Percentiles rank a stretch among this genome's conserved stretches.
phyloP scores from a whole-genome alignment of 2,113 vertebrate genomes.

The Pavo muticus region DNA sequence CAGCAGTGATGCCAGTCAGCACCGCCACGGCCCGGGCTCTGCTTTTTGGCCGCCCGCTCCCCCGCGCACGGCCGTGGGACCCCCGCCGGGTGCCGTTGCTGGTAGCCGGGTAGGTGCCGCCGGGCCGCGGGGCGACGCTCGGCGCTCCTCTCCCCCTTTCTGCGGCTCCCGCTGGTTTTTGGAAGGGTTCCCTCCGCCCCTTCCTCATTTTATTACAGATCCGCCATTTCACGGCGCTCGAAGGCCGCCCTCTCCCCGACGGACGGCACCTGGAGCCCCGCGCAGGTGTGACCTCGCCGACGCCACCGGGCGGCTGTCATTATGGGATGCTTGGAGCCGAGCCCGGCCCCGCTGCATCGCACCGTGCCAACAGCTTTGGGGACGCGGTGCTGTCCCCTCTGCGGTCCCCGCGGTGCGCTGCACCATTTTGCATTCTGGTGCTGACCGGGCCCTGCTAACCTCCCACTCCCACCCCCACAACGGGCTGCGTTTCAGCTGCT shows the following conservation, averaged over 20 bases:
- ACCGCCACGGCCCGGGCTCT: rapidly evolving
- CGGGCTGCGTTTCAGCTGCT: conserved; percentile 63
- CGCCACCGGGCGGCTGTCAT: too few species aligned
- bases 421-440: conserved; percentile 64
- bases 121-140: neutral
- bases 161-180: neutral
- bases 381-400: too few species aligned
- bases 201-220: neutral
- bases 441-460: conserved; percentile 56
- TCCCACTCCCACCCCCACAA: conserved; percentile 69
- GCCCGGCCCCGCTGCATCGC: neutral
- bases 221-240: neutral
- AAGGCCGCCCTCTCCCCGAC: neutral
- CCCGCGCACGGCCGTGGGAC: rapidly evolving
- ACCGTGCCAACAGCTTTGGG: neutral
- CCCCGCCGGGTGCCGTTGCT: rapidly evolving
- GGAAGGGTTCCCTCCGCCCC: neutral
- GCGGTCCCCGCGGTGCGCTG: neutral
- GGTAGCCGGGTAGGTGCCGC: too few species aligned
- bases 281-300: neutral
- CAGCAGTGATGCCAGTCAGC: neutral
- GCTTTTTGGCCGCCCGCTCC: neutral
- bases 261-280: rapidly evolving
- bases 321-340: neutral
- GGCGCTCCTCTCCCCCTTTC: neutral